Percentiles rank a stretch among this genome's conserved stretches.
Conservation (phyloP, 2,113 vertebrate genomes). For the Myxocyprinus asiaticus region DNA sequence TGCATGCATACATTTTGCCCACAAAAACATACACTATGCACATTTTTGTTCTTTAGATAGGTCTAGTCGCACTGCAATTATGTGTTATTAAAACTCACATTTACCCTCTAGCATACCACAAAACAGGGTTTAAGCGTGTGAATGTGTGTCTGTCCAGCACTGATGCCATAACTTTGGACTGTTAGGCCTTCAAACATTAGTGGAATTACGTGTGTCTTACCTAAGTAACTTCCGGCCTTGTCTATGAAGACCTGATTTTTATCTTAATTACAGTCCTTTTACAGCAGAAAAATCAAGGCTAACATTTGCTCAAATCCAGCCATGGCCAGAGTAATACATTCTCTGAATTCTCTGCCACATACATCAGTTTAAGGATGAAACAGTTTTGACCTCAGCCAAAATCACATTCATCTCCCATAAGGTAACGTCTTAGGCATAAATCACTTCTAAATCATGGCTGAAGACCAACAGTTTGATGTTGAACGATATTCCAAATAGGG, state of each 20-base stretch:
- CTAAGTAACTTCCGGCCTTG: slow-evolving; percentile 14
- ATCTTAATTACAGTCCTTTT: slow-evolving; percentile 44
- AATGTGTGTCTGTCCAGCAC: neutral
- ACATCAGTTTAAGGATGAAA: slow-evolving; percentile 38
- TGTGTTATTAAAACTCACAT: slow-evolving; percentile 8
- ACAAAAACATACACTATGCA: slow-evolving; percentile 7
- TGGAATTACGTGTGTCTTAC: slow-evolving; percentile 32
- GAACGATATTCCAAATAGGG: slow-evolving; percentile 1
- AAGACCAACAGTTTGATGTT: slow-evolving; percentile 16
- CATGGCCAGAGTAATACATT: slow-evolving; percentile 47
- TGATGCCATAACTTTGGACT: slow-evolving; percentile 5
- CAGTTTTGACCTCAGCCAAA: slow-evolving; percentile 1
- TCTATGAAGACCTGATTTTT: slow-evolving; percentile 41
- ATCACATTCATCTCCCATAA: slow-evolving; percentile 41
- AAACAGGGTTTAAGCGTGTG: slow-evolving; percentile 49
- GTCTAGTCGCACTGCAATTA: slow-evolving; percentile 20
- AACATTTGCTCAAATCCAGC: slow-evolving; percentile 34
- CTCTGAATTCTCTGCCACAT: slow-evolving; percentile 38
- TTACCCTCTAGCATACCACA: neutral
- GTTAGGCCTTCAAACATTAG: slow-evolving; percentile 23
- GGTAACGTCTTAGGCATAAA: slow-evolving; percentile 35
- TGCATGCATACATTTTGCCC: neutral
- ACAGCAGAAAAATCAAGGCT: slow-evolving; percentile 8
- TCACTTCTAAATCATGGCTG: neutral
- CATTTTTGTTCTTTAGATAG: slow-evolving; percentile 35